These are phyloP conservation scores for Verasper variegatus DNA, from an alignment of 2,113 vertebrate genomes.

Conservation along the genomic window DNA sequence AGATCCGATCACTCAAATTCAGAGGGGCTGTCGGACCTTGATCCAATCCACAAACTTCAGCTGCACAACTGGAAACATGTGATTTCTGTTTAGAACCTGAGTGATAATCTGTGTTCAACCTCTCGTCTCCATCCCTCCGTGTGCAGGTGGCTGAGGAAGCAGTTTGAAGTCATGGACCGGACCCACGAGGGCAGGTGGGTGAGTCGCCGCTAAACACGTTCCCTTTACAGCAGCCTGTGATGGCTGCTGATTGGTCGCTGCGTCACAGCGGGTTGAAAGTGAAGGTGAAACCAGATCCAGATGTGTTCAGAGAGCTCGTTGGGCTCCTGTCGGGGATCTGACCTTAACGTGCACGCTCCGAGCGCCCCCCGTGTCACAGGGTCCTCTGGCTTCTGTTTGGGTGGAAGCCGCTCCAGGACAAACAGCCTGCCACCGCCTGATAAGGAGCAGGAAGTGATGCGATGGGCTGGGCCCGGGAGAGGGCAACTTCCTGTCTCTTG, in stretches of 20 bases:
- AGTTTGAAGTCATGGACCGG: conserved; percentile 88
- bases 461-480: conserved; percentile 37
- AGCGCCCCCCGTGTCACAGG: background rate
- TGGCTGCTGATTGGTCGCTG: background rate
- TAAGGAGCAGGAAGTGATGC: conserved; percentile 74
- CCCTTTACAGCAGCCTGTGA: conserved; percentile 1
- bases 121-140: background rate
- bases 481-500: conserved; percentile 72
- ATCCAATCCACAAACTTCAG: too few species aligned
- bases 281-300: conserved; percentile 47
- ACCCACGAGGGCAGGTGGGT: conserved; percentile 87
- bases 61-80: too few species aligned
- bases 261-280: conserved; percentile 27
- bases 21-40: too few species aligned
- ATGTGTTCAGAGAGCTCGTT: conserved; percentile 42
- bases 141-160: conserved; percentile 88
- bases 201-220: conserved; percentile 15
- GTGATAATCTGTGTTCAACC: too few species aligned
- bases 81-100: too few species aligned
- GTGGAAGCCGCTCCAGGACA: conserved; percentile 69
- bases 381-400: conserved; percentile 38
- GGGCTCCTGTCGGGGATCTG: background rate
- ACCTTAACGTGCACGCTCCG: background rate
- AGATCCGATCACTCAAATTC: too few species aligned
- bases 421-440: conserved; percentile 67